Base-by-base conservation (phyloP, 2,113 vertebrate genomes). In the Plecotus auritus region DNA sequence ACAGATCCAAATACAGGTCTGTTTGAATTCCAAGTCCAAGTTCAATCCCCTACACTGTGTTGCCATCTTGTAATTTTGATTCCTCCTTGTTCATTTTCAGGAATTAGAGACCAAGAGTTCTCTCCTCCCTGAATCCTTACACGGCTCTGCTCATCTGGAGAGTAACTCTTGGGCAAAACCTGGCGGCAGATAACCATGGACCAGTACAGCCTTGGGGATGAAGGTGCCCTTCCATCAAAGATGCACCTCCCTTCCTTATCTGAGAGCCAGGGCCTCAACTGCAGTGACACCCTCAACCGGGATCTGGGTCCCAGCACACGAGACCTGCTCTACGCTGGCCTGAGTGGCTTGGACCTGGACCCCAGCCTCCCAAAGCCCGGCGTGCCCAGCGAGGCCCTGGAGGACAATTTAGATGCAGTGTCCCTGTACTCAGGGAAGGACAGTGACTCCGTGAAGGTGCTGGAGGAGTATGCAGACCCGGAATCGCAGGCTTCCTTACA, bases 371-470 rank as follows among this genome's bases (percentile, higher is more conserved):
- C 96, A 0, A 4, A 94, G 0, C 54, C 96, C 0, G 93, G 97
- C 4, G 18, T 90, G 23, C 84, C 96, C 59, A 70, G 90, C 0
- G 96, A 97, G 7, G 88, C 49, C 0, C 84, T 97, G 83, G 97
- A 98, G 86, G 97, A 97, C 91, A 97, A 95, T 85, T 17, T 97
- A 23, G 96, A 96, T 0, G 5, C 56, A 5, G 56, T 97, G 67
- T 96, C 97, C 5, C 88, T 97, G 40, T 98, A 94, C 67, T 97
- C 96, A 0, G 91, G 92, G n/a, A 97, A 97, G 95, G 97, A 97
- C 72, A 78, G 92, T 4, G 96, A 95, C 42, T 87, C 97, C 0
- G 7, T 42, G 67, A 96, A 96, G 89, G 96, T 97, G 72, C 95
- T 97, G 30, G 97, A 97, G 18, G 97, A 97, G 11, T 85, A 72